phyloP scores from a whole-genome alignment of 2,888 invertebrate species.

The Tryphoninae sp. region DNA sequence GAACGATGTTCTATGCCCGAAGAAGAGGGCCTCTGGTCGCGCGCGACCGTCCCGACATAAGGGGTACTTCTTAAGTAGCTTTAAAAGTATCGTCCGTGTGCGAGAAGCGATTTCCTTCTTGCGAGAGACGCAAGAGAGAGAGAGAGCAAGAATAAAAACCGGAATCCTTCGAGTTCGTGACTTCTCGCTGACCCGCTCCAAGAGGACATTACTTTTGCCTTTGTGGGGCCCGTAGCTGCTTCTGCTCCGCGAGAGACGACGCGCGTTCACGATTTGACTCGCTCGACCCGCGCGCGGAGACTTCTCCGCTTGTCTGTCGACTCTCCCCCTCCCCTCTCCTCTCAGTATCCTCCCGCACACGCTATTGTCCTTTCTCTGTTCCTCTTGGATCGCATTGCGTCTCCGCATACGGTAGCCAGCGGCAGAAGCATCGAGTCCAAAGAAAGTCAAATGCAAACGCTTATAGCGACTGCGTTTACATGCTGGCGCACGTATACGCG shows the following conservation, averaged over 20 bases:
- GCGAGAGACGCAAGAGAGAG: background rate
- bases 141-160: slow-evolving; percentile 22
- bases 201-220: slow-evolving; percentile 68
- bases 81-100: slow-evolving; percentile 70
- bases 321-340: background rate
- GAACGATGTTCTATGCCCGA: slow-evolving; percentile 74
- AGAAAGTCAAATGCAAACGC: slow-evolving; percentile 58
- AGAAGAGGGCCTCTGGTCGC: slow-evolving; percentile 68
- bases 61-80: slow-evolving; percentile 72
- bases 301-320: slow-evolving; percentile 9
- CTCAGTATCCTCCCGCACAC: slow-evolving; percentile 38
- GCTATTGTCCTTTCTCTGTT: slow-evolving; percentile 64
- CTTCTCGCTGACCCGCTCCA: slow-evolving; percentile 21
- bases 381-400: slow-evolving; percentile 25
- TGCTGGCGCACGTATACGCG: slow-evolving; percentile 55
- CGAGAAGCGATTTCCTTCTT: slow-evolving; percentile 2
- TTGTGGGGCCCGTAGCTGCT: background rate
- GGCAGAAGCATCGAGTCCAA: slow-evolving; percentile 29
- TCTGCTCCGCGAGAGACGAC: slow-evolving; percentile 38
- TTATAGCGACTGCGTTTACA: slow-evolving; percentile 10
- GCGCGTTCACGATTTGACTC: slow-evolving; percentile 72
- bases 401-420: slow-evolving; percentile 55
- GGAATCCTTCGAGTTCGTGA: slow-evolving; percentile 22
- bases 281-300: slow-evolving; percentile 67
- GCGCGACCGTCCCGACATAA: slow-evolving; percentile 74